A percentile compares a stretch with the other conserved stretches of the same genome.
These are phyloP conservation scores for Onychomys leucogaster DNA, from an alignment of 2,797 vertebrate genomes.

Conservation along the genomic window DNA sequence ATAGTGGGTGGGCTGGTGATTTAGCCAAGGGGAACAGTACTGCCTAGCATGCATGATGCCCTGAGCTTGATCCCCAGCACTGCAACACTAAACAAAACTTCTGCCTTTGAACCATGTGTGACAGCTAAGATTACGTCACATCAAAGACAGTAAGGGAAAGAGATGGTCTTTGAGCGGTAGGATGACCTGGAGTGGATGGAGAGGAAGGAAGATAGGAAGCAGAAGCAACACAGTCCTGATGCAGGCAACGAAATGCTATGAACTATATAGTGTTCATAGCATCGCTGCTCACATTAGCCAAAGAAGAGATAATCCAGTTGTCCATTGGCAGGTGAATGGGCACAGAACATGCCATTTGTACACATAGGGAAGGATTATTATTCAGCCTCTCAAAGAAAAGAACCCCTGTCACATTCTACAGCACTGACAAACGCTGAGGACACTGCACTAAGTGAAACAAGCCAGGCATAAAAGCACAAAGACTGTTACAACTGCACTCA, in stretches of 20 bases:
- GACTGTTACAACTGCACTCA: background rate
- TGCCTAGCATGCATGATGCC: background rate
- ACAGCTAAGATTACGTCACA: conserved; percentile 37
- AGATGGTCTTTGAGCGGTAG: background rate
- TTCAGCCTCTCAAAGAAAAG: conserved; percentile 8
- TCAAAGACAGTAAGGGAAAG: conserved; percentile 5
- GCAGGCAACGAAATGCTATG: background rate
- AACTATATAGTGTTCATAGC: background rate
- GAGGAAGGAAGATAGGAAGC: background rate
- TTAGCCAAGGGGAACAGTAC: background rate
- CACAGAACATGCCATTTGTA: background rate
- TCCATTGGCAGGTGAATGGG: background rate
- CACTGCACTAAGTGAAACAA: background rate
- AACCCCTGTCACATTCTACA: background rate
- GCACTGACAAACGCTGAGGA: background rate
- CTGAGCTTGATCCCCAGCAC: background rate
- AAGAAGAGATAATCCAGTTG: background rate
- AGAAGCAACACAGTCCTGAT: background rate
- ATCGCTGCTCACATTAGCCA: background rate
- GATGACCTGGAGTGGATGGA: background rate
- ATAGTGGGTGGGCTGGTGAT: background rate
- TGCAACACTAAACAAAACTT: background rate
- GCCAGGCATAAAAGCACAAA: background rate
- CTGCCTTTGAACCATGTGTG: conserved; percentile 13
- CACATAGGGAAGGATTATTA: background rate